phyloP scores from a whole-genome alignment of 2,113 vertebrate genomes.

The Rhinopithecus roxellana region DNA sequence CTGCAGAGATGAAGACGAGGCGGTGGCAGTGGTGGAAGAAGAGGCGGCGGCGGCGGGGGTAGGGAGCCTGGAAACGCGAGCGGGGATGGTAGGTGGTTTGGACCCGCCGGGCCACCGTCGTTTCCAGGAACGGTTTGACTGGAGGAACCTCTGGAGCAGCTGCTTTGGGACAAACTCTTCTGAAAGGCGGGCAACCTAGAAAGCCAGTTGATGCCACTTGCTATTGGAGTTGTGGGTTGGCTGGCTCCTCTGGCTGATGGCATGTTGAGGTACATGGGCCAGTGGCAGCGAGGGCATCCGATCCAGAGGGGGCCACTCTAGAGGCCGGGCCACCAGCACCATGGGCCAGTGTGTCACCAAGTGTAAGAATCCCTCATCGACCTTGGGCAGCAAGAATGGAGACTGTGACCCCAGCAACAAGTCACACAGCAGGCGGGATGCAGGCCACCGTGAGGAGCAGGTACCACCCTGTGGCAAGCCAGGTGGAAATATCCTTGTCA shows the following conservation, averaged over 20 bases:
- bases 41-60: conserved; percentile 62
- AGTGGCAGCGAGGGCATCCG: too few relatives aligned
- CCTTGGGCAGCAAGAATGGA: too few relatives aligned
- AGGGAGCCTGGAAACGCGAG: conserved; percentile 67
- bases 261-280: too few relatives aligned
- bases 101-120: conserved; percentile 74
- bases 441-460: too few relatives aligned
- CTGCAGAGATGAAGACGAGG: conserved; percentile 70
- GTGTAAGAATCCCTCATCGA: too few relatives aligned
- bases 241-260: too few relatives aligned
- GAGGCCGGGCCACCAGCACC: too few relatives aligned
- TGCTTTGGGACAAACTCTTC: conserved; percentile 8
- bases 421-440: too few relatives aligned
- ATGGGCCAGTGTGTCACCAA: not conserved
- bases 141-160: conserved; percentile 75
- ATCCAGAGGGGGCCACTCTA: too few relatives aligned
- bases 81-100: conserved; percentile 79
- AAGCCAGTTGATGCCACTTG: not conserved
- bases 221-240: not conserved
- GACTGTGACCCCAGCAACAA: too few relatives aligned
- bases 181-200: not conserved
- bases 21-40: conserved; percentile 67
- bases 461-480: too few relatives aligned
- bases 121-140: conserved; percentile 74
- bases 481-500: too few relatives aligned